Evolutionary conservation across 2,888 invertebrate genomes (phyloP), one percentile per base, ranked within the genome.

Genomic region (Mesochorus sp.): DNA sequence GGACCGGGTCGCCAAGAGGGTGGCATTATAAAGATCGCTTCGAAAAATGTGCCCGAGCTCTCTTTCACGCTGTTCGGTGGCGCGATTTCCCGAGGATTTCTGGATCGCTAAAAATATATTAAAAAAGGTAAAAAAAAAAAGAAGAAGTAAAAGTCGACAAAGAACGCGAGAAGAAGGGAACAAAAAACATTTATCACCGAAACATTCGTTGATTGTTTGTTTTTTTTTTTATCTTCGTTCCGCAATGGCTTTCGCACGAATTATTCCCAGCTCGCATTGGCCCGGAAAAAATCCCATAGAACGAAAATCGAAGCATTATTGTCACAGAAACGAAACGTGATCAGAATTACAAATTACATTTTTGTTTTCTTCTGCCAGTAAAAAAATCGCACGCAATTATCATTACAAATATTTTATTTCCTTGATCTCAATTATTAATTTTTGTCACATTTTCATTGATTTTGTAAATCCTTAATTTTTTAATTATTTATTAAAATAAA

Each of bases 11-110:
- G 31, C 34, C 34, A 53, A 70, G 70, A 59, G 67, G 67, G 79
- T 74, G 66, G 74, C 83, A 83, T 87, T 86, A 84, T 81, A 82
- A 83, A 84, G 85, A 87, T 87, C 87, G 85, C 81, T 86, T 88
- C 84, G 84, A 79, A 87, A 88, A 85, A 84, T 80, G 77, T 81
- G 51, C 51, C 37, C 71, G 39, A 39, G 37, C 34, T 59, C 76
- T 80, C 75, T 61, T 26, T 34, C 28, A 34, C 53, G 53, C 51
- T 24, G 42, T 59, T 47, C 55, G 55, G 24, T 42, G 24, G 34
- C 39, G 49, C 47, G 59, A 57, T 71, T 70, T 47, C 21, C 37
- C 39, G 39, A 49, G 49, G 28, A 70, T 64, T 64, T 47, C 61
- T 44, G 39, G 47, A 51, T 24, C 19, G 37, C 21, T 2, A 68